Evolutionary conservation across 1,140 invertebrate genomes (phyloP).

Genomic region (Drosophila triauraria): DNA sequence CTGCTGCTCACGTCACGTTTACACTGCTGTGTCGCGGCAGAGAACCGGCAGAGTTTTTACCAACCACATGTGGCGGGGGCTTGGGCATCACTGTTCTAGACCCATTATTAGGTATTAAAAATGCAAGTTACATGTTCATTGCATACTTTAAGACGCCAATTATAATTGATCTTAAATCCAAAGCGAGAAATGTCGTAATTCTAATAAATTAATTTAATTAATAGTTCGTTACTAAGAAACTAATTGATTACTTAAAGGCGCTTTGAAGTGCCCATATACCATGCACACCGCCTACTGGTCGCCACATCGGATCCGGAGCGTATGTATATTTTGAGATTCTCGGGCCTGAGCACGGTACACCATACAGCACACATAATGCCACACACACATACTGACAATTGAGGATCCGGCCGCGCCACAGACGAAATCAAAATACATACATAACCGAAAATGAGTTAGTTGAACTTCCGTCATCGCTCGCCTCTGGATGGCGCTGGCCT

Average conservation of each 20-base stretch:
- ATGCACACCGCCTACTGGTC: slow-evolving; percentile 3
- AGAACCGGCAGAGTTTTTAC: too few species aligned
- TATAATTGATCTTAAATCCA: not conserved
- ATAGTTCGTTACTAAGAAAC: not conserved
- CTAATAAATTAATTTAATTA: too few species aligned
- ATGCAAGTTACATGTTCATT: not conserved
- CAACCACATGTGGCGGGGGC: too few species aligned
- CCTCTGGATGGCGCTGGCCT: slow-evolving; percentile 69
- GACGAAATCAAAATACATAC: slow-evolving; percentile 45
- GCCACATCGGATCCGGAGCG: slow-evolving; percentile 3
- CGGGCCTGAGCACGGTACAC: slow-evolving; percentile 38
- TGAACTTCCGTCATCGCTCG: slow-evolving; percentile 80
- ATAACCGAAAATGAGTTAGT: slow-evolving; percentile 84
- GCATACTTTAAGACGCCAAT: not conserved
- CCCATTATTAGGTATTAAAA: not conserved
- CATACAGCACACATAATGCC: slow-evolving; percentile 35
- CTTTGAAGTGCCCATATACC: not conserved
- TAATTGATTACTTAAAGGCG: not conserved
- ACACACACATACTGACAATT: slow-evolving; percentile 24
- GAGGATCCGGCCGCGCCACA: slow-evolving; percentile 41
- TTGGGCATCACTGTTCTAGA: too few species aligned
- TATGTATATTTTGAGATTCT: slow-evolving; percentile 20
- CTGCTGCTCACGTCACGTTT: too few species aligned
- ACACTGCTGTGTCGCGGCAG: too few species aligned
- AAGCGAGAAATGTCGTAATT: too few species aligned